Evolutionary conservation across 2,797 vertebrate genomes (phyloP).

Genomic region (Phaenicophaeus curvirostris): DNA sequence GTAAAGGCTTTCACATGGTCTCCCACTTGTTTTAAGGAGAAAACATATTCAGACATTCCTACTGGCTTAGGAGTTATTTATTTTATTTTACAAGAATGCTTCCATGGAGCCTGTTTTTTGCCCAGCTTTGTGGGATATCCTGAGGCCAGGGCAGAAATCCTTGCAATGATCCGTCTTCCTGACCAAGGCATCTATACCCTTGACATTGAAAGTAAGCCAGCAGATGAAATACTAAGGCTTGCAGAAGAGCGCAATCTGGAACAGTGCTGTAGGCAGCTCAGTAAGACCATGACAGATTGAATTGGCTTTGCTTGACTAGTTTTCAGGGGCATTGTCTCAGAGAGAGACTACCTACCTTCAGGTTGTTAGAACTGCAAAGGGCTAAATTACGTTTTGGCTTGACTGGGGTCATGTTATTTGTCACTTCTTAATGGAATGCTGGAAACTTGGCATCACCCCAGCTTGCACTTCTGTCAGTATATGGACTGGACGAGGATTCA

Average conservation of each 20-base stretch:
- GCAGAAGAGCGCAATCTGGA: neutral
- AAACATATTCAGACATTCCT: neutral
- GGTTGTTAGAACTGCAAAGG: neutral
- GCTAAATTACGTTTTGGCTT: neutral
- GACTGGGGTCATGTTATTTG: neutral
- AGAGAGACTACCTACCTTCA: neutral
- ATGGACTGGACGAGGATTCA: neutral
- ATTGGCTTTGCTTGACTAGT: neutral
- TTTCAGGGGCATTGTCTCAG: neutral
- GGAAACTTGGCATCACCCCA: neutral
- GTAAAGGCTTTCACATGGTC: too few species aligned
- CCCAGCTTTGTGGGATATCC: neutral
- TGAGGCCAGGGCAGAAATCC: neutral
- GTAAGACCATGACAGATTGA: neutral
- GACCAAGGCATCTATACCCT: neutral
- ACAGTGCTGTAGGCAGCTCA: neutral
- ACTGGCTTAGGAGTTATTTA: neutral
- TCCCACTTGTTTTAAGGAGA: neutral
- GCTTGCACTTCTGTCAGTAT: neutral
- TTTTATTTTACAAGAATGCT: neutral
- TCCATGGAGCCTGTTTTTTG: neutral
- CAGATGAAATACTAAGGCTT: neutral
- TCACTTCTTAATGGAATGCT: neutral
- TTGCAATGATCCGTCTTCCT: neutral
- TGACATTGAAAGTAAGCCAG: neutral